Evolutionary conservation across 2,888 invertebrate species (phyloP), one percentile per base, ranked within the genome.

Genomic region (Amphimallon solstitiale): DNA sequence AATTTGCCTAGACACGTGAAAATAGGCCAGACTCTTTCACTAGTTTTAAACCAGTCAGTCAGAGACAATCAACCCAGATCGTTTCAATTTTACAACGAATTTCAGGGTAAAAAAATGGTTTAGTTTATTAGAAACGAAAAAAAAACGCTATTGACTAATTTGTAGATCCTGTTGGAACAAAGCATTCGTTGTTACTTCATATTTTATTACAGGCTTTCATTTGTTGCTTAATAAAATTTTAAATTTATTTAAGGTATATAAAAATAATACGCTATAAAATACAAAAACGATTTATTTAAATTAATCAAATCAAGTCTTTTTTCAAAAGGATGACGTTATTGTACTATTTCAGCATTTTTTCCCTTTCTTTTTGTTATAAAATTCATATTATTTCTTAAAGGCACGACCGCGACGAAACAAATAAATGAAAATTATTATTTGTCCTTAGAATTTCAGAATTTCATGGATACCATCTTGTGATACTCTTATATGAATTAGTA

Each of bases 211-310:
- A 5, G 3, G 5, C 5, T 23, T 23, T 23, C 5, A 23, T 2
- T 23, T 23, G 23, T 23, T 23, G 5, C 5, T n/a, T n/a, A n/a
- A n/a, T n/a, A n/a, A n/a, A n/a, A n/a, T n/a, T 9, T 34, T 2
- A 35, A 2, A 10, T 37, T 35, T 9, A 7, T n/a, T 46, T 45
- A 10, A 5, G 34, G 4, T 4, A 12, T 62, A 34, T 9, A 35
- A 45, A 54, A 63, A 63, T 51, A 59, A 67, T 63, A 67, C 51
- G 17, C 59, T n/a, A 35, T 19, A 38, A 12, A 49, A 59, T 67
- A 67, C 67, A 67, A 67, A 67, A 29, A 67, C 48, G 21, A 56
- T 67, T 67, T 67, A 67, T 63, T 67, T 67, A 67, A 67, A 59
- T 67, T 63, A 67, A 43, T 63, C 59, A 51, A 49, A 45, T 67